phyloP scores from a whole-genome alignment of 2,113 vertebrate species.

The Ptilorrhoa leucosticta region DNA sequence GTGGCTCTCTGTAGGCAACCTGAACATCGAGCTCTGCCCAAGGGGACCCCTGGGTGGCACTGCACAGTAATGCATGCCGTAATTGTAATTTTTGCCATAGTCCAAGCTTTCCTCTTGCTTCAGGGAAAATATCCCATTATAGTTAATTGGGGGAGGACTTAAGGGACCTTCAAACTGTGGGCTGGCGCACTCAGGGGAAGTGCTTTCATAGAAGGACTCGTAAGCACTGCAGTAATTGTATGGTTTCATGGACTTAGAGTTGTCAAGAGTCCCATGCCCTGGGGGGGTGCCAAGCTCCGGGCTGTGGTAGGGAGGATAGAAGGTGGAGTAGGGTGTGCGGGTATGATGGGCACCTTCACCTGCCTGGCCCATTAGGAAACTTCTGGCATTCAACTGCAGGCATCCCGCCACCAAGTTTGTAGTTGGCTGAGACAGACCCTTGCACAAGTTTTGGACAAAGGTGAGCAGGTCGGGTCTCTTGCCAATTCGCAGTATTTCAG shows the following conservation, averaged over 20 bases:
- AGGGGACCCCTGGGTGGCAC: constrained; percentile 91
- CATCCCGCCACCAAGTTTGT: constrained; percentile 99
- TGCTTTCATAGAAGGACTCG: constrained; percentile 93
- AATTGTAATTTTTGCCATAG: constrained; percentile 94
- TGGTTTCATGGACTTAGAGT: constrained; percentile 90
- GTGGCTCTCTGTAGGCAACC: constrained; percentile 92
- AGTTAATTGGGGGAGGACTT: constrained; percentile 96
- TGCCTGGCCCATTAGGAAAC: constrained; percentile 92
- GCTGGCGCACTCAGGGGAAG: constrained; percentile 90
- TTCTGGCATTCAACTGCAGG: constrained; percentile 95
- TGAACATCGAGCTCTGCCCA: constrained; percentile 93
- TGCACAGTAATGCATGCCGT: constrained; percentile 95
- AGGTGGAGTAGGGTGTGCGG: constrained; percentile 86
- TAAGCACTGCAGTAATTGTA: constrained; percentile 91
- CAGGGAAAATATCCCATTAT: constrained; percentile 98
- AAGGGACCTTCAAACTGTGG: constrained; percentile 92
- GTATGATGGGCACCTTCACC: constrained; percentile 85
- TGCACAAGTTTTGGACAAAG: constrained; percentile 97
- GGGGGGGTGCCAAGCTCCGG: constrained; percentile 86
- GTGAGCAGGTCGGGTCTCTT: constrained; percentile 95
- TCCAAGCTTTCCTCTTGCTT: constrained; percentile 96
- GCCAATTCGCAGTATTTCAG: constrained; percentile 94
- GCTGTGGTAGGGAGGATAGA: constrained; percentile 89
- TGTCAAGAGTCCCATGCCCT: constrained; percentile 85
- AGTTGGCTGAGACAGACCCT: constrained; percentile 97